Percentiles rank a stretch among this genome's conserved stretches.
Evolutionary conservation across 2,113 vertebrate species (phyloP).

Genomic region (Chroicocephalus ridibundus): DNA sequence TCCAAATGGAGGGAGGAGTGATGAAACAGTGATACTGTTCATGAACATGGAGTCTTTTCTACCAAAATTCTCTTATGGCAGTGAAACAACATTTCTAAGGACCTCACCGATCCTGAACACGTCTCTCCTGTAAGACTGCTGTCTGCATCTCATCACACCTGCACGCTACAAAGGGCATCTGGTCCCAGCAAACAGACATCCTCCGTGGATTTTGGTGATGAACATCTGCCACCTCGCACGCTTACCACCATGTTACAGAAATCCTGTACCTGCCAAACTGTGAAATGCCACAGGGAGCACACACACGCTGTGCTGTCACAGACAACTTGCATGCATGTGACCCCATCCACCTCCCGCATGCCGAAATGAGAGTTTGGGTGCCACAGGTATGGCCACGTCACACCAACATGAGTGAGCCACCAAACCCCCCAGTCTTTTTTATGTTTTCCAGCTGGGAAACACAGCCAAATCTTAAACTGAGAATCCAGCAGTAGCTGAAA

Average conservation of each 20-base stretch:
- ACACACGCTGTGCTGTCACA: fast-evolving
- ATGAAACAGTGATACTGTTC: background rate
- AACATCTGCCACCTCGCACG: background rate
- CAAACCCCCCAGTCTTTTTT: background rate
- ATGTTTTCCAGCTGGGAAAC: background rate
- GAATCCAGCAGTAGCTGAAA: background rate
- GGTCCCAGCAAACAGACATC: fast-evolving
- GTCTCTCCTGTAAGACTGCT: fast-evolving
- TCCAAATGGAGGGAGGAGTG: background rate
- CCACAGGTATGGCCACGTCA: fast-evolving
- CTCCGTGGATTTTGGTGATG: fast-evolving
- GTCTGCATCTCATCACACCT: background rate
- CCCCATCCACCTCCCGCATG: background rate
- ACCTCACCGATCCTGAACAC: fast-evolving
- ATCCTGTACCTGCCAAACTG: background rate
- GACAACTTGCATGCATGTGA: background rate
- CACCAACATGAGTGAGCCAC: background rate
- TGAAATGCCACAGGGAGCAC: background rate
- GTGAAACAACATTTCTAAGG: background rate
- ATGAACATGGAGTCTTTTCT: background rate
- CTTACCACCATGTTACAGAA: fast-evolving
- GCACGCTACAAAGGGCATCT: background rate
- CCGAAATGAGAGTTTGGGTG: fast-evolving
- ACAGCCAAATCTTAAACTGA: background rate
- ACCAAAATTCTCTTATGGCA: fast-evolving